Conservation (phyloP, 2,888 invertebrate genomes). For the Hedychridium roseum region DNA sequence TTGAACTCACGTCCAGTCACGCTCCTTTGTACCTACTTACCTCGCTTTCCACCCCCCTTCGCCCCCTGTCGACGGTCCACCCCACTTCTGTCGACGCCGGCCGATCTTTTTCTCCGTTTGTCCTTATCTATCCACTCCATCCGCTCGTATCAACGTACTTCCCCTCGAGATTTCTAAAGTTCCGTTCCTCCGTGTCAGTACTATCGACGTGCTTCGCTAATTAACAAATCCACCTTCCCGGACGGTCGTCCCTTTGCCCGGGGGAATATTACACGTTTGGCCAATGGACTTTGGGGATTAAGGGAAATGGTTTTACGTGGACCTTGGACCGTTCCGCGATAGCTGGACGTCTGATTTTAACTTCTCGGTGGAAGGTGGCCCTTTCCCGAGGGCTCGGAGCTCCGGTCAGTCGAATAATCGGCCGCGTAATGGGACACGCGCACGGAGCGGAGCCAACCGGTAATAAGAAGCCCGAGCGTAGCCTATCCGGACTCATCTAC, state of each 20-base stretch:
- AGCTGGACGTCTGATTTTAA: too few relatives aligned
- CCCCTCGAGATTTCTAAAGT: too few relatives aligned
- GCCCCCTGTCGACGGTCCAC: constrained; percentile 5
- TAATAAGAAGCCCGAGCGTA: constrained; percentile 39
- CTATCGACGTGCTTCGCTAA: too few relatives aligned
- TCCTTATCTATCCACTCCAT: constrained; percentile 22
- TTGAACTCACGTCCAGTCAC: constrained; percentile 62
- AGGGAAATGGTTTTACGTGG: too few relatives aligned
- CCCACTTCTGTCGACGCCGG: constrained; percentile 14
- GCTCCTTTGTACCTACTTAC: constrained; percentile 62
- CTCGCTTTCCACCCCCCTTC: constrained; percentile 31
- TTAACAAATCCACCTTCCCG: too few relatives aligned
- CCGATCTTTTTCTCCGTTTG: constrained; percentile 11
- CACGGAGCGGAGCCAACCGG: constrained; percentile 29
- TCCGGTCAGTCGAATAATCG: constrained; percentile 44
- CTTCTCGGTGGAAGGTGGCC: too few relatives aligned
- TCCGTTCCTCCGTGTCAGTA: too few relatives aligned
- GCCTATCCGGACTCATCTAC: constrained; percentile 39
- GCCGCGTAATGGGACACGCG: constrained; percentile 42
- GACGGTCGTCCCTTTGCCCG: too few relatives aligned
- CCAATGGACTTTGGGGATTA: too few relatives aligned
- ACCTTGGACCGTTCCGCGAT: too few relatives aligned
- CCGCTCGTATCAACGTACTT: too few relatives aligned
- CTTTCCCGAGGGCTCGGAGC: constrained; percentile 20
- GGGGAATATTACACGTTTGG: too few relatives aligned